phyloP scores from a whole-genome alignment of 30 jellyfish, hydroid and myxozoan species.

The Mastigias papua region DNA sequence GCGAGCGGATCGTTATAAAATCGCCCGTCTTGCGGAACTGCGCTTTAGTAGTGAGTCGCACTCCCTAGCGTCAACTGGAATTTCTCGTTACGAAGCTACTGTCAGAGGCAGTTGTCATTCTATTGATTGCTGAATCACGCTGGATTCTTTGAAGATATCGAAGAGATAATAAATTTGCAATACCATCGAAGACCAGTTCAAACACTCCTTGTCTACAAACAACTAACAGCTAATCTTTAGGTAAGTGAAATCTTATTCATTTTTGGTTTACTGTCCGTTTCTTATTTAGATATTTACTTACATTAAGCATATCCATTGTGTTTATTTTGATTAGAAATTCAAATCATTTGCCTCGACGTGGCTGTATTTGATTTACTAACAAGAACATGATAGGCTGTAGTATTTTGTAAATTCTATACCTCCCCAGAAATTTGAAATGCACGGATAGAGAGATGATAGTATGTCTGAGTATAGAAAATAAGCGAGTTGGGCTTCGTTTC shows the following conservation, averaged over 20 bases:
- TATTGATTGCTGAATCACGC: not conserved
- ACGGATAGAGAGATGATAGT: too few species aligned
- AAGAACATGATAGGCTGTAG: too few species aligned
- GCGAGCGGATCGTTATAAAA: constrained; percentile 45
- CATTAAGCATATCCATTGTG: too few species aligned
- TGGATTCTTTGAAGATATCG: not conserved
- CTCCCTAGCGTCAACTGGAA: not conserved
- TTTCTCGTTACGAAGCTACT: not conserved
- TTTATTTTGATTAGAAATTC: too few species aligned
- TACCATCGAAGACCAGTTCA: not conserved
- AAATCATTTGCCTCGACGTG: too few species aligned
- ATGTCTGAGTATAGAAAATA: too few species aligned
- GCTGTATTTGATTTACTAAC: too few species aligned
- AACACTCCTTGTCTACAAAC: not conserved
- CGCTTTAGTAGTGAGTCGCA: not conserved
- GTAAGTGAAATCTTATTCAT: not conserved
- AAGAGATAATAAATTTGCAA: not conserved
- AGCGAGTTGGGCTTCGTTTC: too few species aligned
- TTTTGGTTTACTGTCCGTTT: not conserved
- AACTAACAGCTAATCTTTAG: not conserved
- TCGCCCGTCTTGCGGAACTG: constrained; percentile 17
- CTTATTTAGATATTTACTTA: not conserved
- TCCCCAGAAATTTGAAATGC: too few species aligned
- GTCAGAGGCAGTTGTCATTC: not conserved
- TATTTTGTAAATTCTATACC: too few species aligned